A percentile compares a stretch with the other conserved stretches of the same genome.
These are phyloP conservation scores for Origma solitaria DNA, from an alignment of 2,113 vertebrate genomes.

Conservation along the genomic window DNA sequence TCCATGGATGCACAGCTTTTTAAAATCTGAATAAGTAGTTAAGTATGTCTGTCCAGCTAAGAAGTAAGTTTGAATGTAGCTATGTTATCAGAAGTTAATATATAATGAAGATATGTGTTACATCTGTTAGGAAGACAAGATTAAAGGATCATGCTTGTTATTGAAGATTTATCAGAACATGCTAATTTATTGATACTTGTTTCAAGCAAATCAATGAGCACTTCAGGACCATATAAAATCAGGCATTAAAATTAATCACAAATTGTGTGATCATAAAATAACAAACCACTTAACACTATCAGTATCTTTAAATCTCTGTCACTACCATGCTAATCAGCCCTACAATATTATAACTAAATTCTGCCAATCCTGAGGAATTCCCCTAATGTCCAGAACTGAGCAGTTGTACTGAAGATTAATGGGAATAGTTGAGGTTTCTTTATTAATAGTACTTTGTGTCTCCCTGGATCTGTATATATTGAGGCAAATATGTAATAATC, in stretches of 20 bases:
- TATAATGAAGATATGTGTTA: neutral
- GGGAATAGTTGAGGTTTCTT: neutral
- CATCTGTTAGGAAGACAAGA: neutral
- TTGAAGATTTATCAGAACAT: neutral
- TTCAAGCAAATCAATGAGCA: neutral
- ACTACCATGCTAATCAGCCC: neutral
- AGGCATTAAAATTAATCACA: neutral
- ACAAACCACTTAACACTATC: neutral
- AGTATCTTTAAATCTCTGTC: neutral
- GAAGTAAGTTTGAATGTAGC: neutral
- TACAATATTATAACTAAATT: neutral
- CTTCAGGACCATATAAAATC: neutral
- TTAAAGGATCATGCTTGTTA: neutral
- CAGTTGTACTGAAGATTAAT: neutral
- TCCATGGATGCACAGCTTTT: neutral
- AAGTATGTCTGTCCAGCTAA: neutral
- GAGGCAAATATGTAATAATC: neutral
- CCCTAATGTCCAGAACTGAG: neutral
- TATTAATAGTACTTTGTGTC: neutral
- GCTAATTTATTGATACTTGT: neutral
- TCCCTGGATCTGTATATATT: neutral
- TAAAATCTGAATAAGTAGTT: neutral
- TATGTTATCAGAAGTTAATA: neutral
- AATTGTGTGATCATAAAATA: neutral
- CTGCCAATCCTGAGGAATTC: neutral